Conservation (phyloP, 2,888 invertebrate genomes). For the Cactoblastis cactorum region DNA sequence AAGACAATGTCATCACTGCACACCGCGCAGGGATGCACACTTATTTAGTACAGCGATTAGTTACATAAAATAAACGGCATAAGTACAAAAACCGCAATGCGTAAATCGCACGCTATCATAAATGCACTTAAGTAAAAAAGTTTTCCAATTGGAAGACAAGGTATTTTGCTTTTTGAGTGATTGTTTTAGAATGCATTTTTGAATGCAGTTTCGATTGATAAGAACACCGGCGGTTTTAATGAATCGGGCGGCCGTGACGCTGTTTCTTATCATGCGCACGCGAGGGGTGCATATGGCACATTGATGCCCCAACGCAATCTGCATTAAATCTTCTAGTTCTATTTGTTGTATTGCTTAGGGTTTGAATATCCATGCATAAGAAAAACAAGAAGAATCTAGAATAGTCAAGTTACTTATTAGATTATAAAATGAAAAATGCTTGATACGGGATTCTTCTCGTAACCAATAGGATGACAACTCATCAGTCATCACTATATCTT, state of each 20-base stretch:
- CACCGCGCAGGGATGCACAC: slow-evolving; percentile 5
- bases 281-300: slow-evolving; percentile 16
- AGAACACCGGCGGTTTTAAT: slow-evolving; percentile 12
- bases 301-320: slow-evolving; percentile 1
- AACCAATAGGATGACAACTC: too few relatives aligned
- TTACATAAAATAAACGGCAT: background rate
- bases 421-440: too few relatives aligned
- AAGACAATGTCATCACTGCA: too few relatives aligned
- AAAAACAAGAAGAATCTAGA: too few relatives aligned
- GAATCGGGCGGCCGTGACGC: slow-evolving; percentile 18
- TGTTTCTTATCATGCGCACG: slow-evolving; percentile 17
- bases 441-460: too few relatives aligned
- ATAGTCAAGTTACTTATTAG: too few relatives aligned
- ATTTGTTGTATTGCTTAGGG: background rate
- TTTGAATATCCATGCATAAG: too few relatives aligned
- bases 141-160: background rate
- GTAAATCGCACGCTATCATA: slow-evolving; percentile 20
- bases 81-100: slow-evolving; percentile 14
- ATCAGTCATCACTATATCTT: too few relatives aligned
- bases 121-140: slow-evolving; percentile 15
- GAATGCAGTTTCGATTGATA: slow-evolving; percentile 2
- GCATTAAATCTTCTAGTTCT: background rate
- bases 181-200: slow-evolving; percentile 15
- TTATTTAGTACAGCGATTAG: slow-evolving; percentile 1
- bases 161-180: slow-evolving; percentile 1